These are phyloP conservation scores for Ptyas mucosa DNA, from an alignment of 2,113 vertebrate species.

Conservation along the genomic window DNA sequence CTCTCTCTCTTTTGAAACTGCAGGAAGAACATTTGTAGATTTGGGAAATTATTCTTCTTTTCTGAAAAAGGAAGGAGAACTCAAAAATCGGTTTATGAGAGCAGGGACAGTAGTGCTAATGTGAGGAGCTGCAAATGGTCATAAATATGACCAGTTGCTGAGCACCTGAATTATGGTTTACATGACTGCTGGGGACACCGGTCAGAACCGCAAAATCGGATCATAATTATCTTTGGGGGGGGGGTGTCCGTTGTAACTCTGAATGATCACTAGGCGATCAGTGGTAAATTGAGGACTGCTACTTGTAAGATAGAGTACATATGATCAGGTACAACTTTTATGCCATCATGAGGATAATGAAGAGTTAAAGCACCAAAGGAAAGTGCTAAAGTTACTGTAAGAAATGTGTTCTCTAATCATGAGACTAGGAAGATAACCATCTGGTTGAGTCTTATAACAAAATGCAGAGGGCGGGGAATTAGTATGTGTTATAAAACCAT, in stretches of 20 bases:
- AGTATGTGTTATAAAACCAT: neutral
- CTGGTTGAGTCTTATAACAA: neutral
- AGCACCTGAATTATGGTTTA: neutral
- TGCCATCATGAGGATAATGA: neutral
- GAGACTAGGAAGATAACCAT: neutral
- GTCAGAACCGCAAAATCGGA: neutral
- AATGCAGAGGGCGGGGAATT: neutral
- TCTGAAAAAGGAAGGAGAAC: neutral
- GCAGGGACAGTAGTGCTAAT: neutral
- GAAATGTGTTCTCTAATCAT: neutral
- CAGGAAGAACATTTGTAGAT: neutral
- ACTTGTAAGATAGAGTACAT: neutral
- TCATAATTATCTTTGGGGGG: neutral
- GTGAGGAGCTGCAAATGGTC: neutral
- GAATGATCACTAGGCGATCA: neutral
- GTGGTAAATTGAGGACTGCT: neutral
- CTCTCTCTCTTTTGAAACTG: neutral
- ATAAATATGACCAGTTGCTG: neutral
- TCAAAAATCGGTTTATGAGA: neutral
- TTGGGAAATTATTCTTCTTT: neutral
- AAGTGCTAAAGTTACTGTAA: neutral
- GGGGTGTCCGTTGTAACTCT: neutral
- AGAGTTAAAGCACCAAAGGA: neutral
- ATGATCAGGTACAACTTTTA: neutral
- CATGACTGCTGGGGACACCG: neutral